Conservation (phyloP, 2,797 vertebrate genomes). For the Urophycis tenuis region DNA sequence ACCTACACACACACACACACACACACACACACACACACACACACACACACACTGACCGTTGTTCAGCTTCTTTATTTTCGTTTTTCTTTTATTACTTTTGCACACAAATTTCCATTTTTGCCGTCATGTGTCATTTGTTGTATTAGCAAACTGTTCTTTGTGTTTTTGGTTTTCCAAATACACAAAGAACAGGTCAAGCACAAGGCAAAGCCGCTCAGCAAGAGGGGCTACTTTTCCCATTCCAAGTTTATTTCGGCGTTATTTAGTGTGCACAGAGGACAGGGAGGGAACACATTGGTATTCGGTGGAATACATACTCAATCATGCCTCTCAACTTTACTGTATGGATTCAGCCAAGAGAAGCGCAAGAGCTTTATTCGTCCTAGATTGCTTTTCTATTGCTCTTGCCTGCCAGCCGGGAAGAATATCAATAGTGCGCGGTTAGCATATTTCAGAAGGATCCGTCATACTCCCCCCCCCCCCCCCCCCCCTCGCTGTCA, state of each 20-base stretch:
- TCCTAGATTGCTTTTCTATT: constrained; percentile 4
- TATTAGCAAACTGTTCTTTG: too few species aligned
- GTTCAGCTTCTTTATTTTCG: background rate
- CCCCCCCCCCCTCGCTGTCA: too few species aligned
- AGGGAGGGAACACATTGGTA: background rate
- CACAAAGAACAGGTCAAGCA: constrained; percentile 5
- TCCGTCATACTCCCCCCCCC: background rate
- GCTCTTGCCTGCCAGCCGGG: background rate
- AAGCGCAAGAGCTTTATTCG: background rate
- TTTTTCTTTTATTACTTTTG: constrained; percentile 18
- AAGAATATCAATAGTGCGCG: background rate
- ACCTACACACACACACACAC: constrained; percentile 7
- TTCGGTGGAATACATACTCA: constrained; percentile 11
- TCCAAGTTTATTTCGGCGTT: background rate
- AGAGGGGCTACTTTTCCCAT: background rate
- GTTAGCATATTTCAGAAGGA: background rate
- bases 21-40: constrained; percentile 14
- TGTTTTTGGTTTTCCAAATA: constrained; percentile 28
- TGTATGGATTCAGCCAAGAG: constrained; percentile 4
- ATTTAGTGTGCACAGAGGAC: background rate
- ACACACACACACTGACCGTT: background rate
- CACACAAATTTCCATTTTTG: constrained; percentile 43
- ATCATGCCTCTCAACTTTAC: constrained; percentile 5
- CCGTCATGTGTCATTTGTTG: too few species aligned
- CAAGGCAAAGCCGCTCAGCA: background rate